Evolutionary conservation across 2,888 invertebrate genomes (phyloP).

Genomic region (Acanthococcus lagerstroemiae): DNA sequence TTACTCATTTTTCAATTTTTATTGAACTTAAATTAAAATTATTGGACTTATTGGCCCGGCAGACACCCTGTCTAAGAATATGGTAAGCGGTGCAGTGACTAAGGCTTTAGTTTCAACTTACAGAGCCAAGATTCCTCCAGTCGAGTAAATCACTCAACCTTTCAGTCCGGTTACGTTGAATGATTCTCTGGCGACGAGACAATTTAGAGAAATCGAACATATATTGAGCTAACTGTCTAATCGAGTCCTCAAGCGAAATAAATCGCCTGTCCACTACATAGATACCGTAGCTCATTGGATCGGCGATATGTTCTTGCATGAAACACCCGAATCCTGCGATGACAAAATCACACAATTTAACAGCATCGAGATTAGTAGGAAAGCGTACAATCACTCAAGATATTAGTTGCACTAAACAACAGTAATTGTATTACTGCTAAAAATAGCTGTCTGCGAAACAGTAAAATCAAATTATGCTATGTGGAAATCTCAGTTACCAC

Average conservation of each 20-base stretch:
- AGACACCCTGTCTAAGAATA: too few species aligned
- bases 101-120: slow-evolving; percentile 53
- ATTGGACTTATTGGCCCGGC: too few species aligned
- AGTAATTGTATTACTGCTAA: too few species aligned
- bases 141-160: slow-evolving; percentile 91
- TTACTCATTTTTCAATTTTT: too few species aligned
- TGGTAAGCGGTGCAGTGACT: too few species aligned
- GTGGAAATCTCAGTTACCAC: too few species aligned
- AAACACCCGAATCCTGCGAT: slow-evolving; percentile 85
- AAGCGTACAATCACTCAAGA: background rate
- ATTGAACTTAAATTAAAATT: too few species aligned
- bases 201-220: slow-evolving; percentile 89
- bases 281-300: slow-evolving; percentile 96
- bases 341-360: background rate
- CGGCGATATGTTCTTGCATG: slow-evolving; percentile 95
- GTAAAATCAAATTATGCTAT: too few species aligned
- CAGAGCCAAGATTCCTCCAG: slow-evolving; percentile 95
- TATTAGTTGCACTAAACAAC: too few species aligned
- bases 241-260: slow-evolving; percentile 79
- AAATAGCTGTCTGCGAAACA: too few species aligned
- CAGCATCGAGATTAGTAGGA: background rate
- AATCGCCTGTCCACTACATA: slow-evolving; percentile 93
- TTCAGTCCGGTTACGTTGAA: slow-evolving; percentile 95
- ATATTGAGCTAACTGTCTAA: slow-evolving; percentile 78
- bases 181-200: slow-evolving; percentile 88